Base-by-base conservation (phyloP, 2,113 vertebrate genomes). In the Cynoglossus semilaevis region DNA sequence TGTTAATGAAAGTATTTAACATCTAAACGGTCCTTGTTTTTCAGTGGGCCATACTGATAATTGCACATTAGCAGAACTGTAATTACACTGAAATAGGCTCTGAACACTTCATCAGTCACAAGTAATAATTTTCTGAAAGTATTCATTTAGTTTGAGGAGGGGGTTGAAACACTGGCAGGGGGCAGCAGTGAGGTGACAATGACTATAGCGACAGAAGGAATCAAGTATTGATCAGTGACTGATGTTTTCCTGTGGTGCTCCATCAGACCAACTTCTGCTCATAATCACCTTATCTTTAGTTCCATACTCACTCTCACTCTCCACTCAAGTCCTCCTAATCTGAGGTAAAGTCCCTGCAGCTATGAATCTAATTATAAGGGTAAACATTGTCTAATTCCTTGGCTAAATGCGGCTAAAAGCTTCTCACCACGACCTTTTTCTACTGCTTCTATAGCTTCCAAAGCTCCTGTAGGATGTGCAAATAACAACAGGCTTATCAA, bases 1-100 rank as follows among this genome's bases (percentile, higher is more conserved):
- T 84, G 82, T 86, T 82, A 84, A 82, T 67, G 48, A 51, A 13
- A 9, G 59, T 67, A 71, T 79, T 81, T 81, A 79, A 73, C 77
- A 77, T 69, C 61, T 55, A 65, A 72, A 72, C 56, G 13, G 53
- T 70, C 53, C 66, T 5, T 53, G 51, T 77, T 76, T 76, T 80
- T 57, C 64, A 76, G 45, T 16, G 38, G 64, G 62, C 77, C 70
- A 62, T 71, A 70, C 68, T 74, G 71, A 73, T 83, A 74, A 83
- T 75, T 82, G 72, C 62, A 68, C 65, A 70, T 82, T 73, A 57
- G 35, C 73, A 59, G 19, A 58, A 15, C 22, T 64, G 66, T 66
- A 79, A 83, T 81, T 70, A 79, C 22, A 34, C 57, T 63, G 54
- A 42, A 70, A 67, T 59, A 55, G 59, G 45, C 53, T 63, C 47